A percentile compares a stretch with the other conserved stretches of the same genome.
Conservation (phyloP, 2,113 vertebrate genomes). For the Fregetta grallaria region DNA sequence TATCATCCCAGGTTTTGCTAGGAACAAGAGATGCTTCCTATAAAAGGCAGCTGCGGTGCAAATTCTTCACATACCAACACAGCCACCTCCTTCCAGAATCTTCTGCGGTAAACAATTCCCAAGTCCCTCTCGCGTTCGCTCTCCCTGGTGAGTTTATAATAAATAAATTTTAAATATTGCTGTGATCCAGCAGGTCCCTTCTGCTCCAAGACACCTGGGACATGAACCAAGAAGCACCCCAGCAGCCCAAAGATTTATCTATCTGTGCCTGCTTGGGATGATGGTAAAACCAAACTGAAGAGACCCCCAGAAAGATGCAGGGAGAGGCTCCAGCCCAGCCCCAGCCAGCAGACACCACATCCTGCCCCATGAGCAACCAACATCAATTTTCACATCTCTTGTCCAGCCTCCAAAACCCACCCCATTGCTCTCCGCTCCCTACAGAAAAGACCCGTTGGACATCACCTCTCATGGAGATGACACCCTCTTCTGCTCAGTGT, state of each 20-base stretch:
- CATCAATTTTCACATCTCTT: too few relatives aligned
- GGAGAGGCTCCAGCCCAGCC: background rate
- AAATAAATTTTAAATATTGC: background rate
- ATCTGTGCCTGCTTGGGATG: background rate
- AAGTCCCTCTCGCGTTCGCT: accelerated
- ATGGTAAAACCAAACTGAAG: background rate
- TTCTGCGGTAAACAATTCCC: background rate
- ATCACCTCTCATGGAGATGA: background rate
- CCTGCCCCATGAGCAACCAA: background rate
- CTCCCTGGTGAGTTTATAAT: background rate
- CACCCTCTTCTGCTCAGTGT: background rate
- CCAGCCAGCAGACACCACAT: background rate
- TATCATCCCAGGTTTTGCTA: background rate
- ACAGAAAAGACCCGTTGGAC: background rate
- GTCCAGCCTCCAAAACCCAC: background rate
- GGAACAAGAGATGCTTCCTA: background rate
- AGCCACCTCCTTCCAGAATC: background rate
- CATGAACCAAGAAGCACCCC: background rate
- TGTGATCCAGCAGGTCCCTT: background rate
- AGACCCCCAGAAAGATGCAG: background rate
- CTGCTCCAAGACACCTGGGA: background rate
- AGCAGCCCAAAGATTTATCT: background rate
- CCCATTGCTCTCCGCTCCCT: accelerated
- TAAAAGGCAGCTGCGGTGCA: background rate
- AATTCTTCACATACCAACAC: background rate